Conservation (phyloP, 2,888 invertebrate genomes). For the Lochmaea capreae region DNA sequence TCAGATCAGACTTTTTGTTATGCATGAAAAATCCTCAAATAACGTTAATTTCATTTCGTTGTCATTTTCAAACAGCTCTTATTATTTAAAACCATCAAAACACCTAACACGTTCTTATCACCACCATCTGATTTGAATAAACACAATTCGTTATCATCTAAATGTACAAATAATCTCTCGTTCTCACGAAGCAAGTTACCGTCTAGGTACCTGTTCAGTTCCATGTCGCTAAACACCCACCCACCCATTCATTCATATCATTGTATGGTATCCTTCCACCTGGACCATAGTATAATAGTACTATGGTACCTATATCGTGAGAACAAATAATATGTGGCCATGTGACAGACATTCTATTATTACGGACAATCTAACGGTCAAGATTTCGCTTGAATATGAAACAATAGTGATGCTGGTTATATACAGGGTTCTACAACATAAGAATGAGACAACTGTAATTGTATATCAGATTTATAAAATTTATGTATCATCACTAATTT, state of each 20-base stretch:
- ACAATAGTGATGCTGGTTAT: not conserved
- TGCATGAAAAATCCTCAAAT: too few species aligned
- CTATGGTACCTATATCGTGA: slow-evolving; percentile 23
- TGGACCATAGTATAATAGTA: slow-evolving; percentile 34
- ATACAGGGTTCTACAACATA: not conserved
- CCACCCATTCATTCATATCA: slow-evolving; percentile 54
- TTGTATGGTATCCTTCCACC: slow-evolving; percentile 38
- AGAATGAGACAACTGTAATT: too few species aligned
- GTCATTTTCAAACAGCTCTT: not conserved
- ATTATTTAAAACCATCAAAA: slow-evolving; percentile 11
- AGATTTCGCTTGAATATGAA: not conserved
- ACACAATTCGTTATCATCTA: slow-evolving; percentile 33
- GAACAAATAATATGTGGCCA: slow-evolving; percentile 25
- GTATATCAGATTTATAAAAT: too few species aligned
- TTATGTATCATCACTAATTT: too few species aligned
- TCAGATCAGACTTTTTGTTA: too few species aligned
- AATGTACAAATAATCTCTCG: slow-evolving; percentile 39
- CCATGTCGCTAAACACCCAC: slow-evolving; percentile 40
- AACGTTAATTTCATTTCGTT: not conserved
- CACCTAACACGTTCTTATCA: slow-evolving; percentile 13
- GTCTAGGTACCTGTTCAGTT: slow-evolving; percentile 40
- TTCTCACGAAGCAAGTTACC: slow-evolving; percentile 39
- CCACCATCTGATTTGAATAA: slow-evolving; percentile 32
- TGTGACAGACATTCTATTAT: slow-evolving; percentile 1
- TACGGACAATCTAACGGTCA: not conserved